Base-by-base conservation (phyloP, 1,140 invertebrate genomes). In the Dolichoris vasculosae region DNA sequence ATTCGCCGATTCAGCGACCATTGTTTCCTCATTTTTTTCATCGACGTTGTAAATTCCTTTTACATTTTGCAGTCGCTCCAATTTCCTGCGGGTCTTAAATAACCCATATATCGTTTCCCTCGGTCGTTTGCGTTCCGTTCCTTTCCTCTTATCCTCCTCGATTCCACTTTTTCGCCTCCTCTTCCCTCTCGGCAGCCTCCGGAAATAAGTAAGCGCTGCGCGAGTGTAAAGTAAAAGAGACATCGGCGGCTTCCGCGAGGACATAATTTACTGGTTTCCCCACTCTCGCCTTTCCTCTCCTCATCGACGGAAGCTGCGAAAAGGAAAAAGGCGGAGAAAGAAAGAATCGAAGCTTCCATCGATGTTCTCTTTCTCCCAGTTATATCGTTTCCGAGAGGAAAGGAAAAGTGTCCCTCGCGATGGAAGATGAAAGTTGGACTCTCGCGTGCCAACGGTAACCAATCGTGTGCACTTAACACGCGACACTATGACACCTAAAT, bases 391-490 rank as follows among this genome's bases (percentile, higher is more conserved):
- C 6, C 7, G 13, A 35, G 20, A 23, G 43, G 30, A n/a, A 69
- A 87, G 85, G 82, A 32, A 51, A 87, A 78, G 15, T 69, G 35
- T 76, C 40, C 32, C 30, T 51, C 7, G 11, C 55, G 67, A 51
- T 76, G 71, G 82, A 86, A 55, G 73, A 71, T 30, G 80, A 82
- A 82, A 82, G 67, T 11, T 38, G 4, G 35, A 9, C 38, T 43
- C 38, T 73, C n/a, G 38, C 38, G 0, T 9, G n/a, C 38, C 69
- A 51, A 76, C 46, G 35, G 91, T 91, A 90, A 91, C 90, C 91
- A 92, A 92, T 92, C 90, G 91, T 90, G 90, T 90, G 89, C 91
- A 92, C 92, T 92, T 92, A 92, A 92, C 90, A 89, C 89, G 87
- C 90, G 90, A 91, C 91, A 91, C 90, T 87, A 88, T 92, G 91